Evolutionary conservation across 2,797 vertebrate species (phyloP), one percentile per base, ranked within the genome.

Genomic region (Borostomias antarcticus): DNA sequence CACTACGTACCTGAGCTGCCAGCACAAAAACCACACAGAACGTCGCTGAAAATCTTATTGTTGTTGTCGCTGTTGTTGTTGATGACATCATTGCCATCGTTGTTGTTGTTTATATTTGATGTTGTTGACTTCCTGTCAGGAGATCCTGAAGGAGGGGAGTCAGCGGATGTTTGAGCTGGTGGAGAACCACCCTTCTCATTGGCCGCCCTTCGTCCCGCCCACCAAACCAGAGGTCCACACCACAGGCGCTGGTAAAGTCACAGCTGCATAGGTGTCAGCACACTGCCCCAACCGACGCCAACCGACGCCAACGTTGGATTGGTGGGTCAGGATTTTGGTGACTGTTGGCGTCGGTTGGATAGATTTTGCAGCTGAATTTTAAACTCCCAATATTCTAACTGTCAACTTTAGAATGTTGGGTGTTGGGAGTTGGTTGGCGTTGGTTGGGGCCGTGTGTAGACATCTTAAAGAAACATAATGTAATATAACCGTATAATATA

Each of bases 101-200:
- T 45, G 40, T 17, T 40, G 17, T 13, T 40, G 10, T 40, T 40
- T 40, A 11, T 15, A 11, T 40, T 40, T 37, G 7, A 37, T 37
- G 35, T n/a, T n/a, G n/a, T n/a, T n/a, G n/a, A 33, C 32, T 4
- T 33, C 5, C 23, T 11, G 5, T 61, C 69, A 94, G 94, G 93
- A 95, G 83, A 93, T 95, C 53, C 75, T 94, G 43, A 94, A 91
- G 82, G 90, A 90, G 0, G 90, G 92, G 72, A 94, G 91, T 59
- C 80, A 94, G 30, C 89, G 91, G 72, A 95, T 95, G 94, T 95
- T 95, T 79, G 94, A 95, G 86, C 82, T 95, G 83, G 93, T 94
- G 57, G 92, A 94, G 85, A 94, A 95, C 68, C 94, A 94, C 58
- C 94, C 94, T 0, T 79, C 93, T 0, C 94, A 95, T 67, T 95